Evolutionary conservation across 2,113 vertebrate genomes (phyloP).

Genomic region (Psammodynastes pulverulentus): DNA sequence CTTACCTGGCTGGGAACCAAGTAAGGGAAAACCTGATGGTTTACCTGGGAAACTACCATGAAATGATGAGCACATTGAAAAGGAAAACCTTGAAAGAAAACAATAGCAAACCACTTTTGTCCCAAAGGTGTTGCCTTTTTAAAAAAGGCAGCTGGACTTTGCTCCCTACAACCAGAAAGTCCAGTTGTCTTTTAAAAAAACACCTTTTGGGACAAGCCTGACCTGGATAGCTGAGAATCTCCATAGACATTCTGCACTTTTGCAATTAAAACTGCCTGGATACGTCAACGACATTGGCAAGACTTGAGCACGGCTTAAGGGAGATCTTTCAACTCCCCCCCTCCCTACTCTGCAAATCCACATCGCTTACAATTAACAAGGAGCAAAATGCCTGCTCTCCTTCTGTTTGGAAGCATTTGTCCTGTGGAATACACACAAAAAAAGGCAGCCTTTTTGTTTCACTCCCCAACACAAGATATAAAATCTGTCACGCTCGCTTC

Average conservation of each 20-base stretch:
- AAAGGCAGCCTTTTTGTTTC: neutral
- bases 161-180: neutral
- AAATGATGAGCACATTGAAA: neutral
- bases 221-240: neutral
- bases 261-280: neutral
- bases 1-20: neutral
- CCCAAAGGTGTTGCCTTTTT: neutral
- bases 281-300: neutral
- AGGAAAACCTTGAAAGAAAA: neutral
- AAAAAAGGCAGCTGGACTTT: neutral
- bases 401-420: neutral
- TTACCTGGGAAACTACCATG: neutral
- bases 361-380: neutral
- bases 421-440: neutral
- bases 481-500: neutral
- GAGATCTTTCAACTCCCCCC: neutral
- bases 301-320: neutral
- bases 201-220: neutral
- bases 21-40: neutral
- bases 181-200: neutral
- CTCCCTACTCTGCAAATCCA: neutral
- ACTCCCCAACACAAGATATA: neutral
- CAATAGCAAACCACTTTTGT: neutral
- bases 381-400: neutral
- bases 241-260: neutral